These are phyloP conservation scores for Jaculus jaculus DNA, from an alignment of 2,113 vertebrate species.

Conservation along the genomic window DNA sequence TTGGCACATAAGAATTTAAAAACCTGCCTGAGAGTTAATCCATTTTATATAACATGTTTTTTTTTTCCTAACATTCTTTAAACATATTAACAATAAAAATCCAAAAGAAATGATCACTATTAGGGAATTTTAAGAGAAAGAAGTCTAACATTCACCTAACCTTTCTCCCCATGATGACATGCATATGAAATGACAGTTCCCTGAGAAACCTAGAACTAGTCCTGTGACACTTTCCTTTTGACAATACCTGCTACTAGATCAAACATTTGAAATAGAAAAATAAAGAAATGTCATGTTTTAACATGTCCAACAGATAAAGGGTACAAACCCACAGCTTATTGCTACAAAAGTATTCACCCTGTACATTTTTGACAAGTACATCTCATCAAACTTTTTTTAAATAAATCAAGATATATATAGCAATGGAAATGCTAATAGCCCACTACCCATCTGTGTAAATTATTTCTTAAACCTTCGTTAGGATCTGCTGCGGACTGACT, in stretches of 20 bases:
- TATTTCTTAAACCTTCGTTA: conserved; percentile 30
- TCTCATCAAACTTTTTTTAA: too few relatives aligned
- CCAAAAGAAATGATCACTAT: conserved; percentile 25
- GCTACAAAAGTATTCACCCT: accelerated
- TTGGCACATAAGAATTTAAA: conserved; percentile 15
- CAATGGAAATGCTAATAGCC: conserved; percentile 47
- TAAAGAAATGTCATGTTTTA: background rate
- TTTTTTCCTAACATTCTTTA: too few relatives aligned
- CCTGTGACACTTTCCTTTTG: background rate
- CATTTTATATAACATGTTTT: too few relatives aligned
- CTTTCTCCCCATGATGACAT: background rate
- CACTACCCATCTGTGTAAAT: conserved; percentile 38
- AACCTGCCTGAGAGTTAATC: too few relatives aligned
- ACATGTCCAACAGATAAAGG: background rate
- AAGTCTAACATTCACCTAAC: background rate
- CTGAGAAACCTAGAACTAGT: background rate
- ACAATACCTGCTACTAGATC: background rate
- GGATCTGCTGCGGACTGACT: too few relatives aligned
- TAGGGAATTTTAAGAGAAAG: conserved; percentile 48
- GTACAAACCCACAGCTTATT: background rate
- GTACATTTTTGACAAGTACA: accelerated
- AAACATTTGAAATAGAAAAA: background rate
- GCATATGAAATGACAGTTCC: background rate
- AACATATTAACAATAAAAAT: conserved; percentile 46
- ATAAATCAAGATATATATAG: background rate